Conservation (phyloP, 2,113 vertebrate species). For the Ahaetulla prasina region DNA sequence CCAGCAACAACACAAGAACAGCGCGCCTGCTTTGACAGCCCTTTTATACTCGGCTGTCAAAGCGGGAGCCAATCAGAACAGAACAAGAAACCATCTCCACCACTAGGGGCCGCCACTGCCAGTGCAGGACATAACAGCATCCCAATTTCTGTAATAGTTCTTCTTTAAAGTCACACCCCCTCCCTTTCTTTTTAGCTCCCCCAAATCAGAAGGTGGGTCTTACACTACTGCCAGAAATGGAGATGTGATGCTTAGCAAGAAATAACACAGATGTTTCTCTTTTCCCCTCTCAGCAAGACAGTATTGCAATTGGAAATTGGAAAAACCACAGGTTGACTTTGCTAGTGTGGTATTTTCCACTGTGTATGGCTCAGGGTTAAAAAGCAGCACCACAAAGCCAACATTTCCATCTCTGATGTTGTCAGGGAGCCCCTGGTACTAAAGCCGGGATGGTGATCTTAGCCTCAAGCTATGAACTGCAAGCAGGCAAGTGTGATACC, state of each 20-base stretch:
- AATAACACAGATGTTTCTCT: slow-evolving; percentile 57
- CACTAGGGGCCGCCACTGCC: too few species aligned
- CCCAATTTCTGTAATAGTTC: too few species aligned
- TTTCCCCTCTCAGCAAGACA: slow-evolving; percentile 47
- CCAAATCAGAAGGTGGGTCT: slow-evolving; percentile 30
- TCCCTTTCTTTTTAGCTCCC: background rate
- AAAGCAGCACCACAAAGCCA: slow-evolving; percentile 26
- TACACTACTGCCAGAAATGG: slow-evolving; percentile 41
- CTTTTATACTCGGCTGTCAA: too few species aligned
- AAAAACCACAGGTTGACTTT: slow-evolving; percentile 31
- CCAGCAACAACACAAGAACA: too few species aligned
- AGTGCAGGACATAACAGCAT: too few species aligned
- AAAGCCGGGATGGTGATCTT: background rate
- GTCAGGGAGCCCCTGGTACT: background rate
- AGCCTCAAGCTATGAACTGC: background rate
- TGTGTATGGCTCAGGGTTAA: slow-evolving; percentile 28
- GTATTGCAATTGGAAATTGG: slow-evolving; percentile 47
- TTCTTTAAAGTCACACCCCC: background rate
- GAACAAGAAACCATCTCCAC: too few species aligned
- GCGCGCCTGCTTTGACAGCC: too few species aligned
- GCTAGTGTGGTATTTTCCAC: slow-evolving; percentile 41
- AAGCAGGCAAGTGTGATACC: background rate
- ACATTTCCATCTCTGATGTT: background rate
- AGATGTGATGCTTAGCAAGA: slow-evolving; percentile 53
- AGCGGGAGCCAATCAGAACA: too few species aligned